Evolutionary conservation across 1,140 invertebrate species (phyloP), one percentile per base, ranked within the genome.

Genomic region (Amyelois transitella): DNA sequence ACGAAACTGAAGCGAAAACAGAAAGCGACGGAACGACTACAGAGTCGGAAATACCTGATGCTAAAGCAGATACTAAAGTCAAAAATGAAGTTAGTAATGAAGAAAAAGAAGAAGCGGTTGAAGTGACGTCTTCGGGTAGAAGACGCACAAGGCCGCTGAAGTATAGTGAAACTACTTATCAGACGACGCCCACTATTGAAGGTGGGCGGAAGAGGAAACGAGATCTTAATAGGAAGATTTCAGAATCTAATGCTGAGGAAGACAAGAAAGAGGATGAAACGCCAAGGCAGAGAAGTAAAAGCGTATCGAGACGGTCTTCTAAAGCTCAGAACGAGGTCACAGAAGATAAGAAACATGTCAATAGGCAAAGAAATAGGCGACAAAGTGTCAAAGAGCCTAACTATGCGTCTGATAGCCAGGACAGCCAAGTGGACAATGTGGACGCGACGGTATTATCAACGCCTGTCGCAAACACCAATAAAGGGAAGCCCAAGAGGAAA

Each of bases 91-190:
- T 53, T 21, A 74, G 73, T 38, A 82, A 81, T 60, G 69, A 69
- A 32, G 49, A 56, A 21, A 58, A 58, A 22, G 38, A 59, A 7
- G 78, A 86, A 32, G 69, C 75, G 1, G 64, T 91, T 20, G 90
- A 91, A 76, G 85, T 91, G 0, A 91, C 90, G 1, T 91, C 91
- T 7, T 91, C 90, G 0, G 91, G 91, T 6, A 77, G 90, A 55
- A 88, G 89, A 75, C 72, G 91, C 24, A 91, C 90, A 20, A 77
- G 91, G 38, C 91, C 91, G 10, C 86, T 87, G 14, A 91, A 92
- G 72, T 92, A 89, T 63, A 91, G 91, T 52, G 91, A 92, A 70
- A 89, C 89, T 18, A 91, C 90, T 12, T 91, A 87, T 60, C 86
- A 88, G 62, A 88, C 85, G 0, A 85, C 80, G 1, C 79, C 81